Evolutionary conservation across 2,113 vertebrate genomes (phyloP), one percentile per base, ranked within the genome.

Genomic region (Anas platyrhynchos): DNA sequence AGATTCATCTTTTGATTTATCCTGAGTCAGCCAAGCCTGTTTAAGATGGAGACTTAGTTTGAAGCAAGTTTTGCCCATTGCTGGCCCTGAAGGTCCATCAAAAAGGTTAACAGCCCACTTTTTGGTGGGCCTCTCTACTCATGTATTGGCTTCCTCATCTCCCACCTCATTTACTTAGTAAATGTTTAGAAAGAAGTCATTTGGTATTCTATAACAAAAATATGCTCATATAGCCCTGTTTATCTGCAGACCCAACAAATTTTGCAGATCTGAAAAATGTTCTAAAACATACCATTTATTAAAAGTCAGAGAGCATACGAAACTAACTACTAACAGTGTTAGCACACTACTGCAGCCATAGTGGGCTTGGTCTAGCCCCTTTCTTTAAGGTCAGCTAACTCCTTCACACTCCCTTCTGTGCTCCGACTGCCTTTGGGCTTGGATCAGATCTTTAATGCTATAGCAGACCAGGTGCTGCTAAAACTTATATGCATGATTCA

Each of bases 1-100:
- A 44, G 48, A 96, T 88, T 86, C 11, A 84, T 80, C 43, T 81
- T 66, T 81, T 96, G 72, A 93, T 91, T 97, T 96, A 83, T 48
- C 55, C 31, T 83, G 27, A 80, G 32, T 32, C 25, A 79, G 41
- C 77, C 72, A 74, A 94, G 41, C 52, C 55, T 34, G 3, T 59
- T 86, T 61, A 67, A 94, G 91, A 86, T 15, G 75, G 38, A 78
- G 41, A 11, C 41, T 90, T 75, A 61, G 32, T 55, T 67, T 88
- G 75, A 71, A 87, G 76, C 8, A 77, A 72, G 15, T 89, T 88
- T 89, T 92, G 62, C 77, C 77, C 81, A 78, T 7, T 83, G 32
- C 46, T 52, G 81, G 48, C 38, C 36, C 62, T 54, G 34, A 41
- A 41, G 41, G 5, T 93, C 58, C 48, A 58, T 22, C 38, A 73